Evolutionary conservation across 2,888 invertebrate genomes (phyloP).

Genomic region (Hydraecia micacea): DNA sequence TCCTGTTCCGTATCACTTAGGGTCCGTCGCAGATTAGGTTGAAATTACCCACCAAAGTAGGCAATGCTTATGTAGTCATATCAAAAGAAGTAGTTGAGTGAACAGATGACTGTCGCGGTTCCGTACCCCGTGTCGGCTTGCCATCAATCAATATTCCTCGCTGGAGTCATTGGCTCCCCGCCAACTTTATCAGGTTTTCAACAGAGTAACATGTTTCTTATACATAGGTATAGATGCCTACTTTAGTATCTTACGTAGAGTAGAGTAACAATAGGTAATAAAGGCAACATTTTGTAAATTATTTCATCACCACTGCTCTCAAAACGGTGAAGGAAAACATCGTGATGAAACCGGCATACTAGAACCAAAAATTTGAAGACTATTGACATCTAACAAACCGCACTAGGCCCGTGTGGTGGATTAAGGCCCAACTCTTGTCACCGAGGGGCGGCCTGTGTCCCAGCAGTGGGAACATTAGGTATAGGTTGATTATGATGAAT

Average conservation of each 20-base stretch:
- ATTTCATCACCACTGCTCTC: too few relatives aligned
- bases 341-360: neutral
- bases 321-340: neutral
- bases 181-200: conserved; percentile 65
- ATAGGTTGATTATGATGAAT: neutral
- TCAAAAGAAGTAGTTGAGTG: conserved; percentile 27
- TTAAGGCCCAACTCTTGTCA: neutral
- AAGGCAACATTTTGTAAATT: neutral
- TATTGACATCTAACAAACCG: neutral
- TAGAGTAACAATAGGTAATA: neutral
- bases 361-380: neutral
- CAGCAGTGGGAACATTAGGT: neutral
- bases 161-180: conserved; percentile 66
- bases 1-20: neutral
- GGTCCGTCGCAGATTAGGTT: too few relatives aligned
- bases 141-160: conserved; percentile 76
- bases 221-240: neutral
- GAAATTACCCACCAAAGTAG: conserved; percentile 1
- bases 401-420: too few relatives aligned
- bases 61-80: conserved; percentile 15
- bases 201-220: conserved; percentile 26
- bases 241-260: neutral
- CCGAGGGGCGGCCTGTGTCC: neutral
- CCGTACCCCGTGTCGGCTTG: conserved; percentile 52
- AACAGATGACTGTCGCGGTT: conserved; percentile 41